These are phyloP conservation scores for Macaca fascicularis DNA, from an alignment of 2,113 vertebrate species.

Conservation along the genomic window T2T-MFA8v1.1 NC_088387.1:71260501-71261000, in stretches of 20 bases:
- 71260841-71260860: not conserved
- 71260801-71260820: not conserved
- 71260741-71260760: not conserved
- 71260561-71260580: not conserved
- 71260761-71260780: not conserved
- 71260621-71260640: not conserved
- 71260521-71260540: not conserved
- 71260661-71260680: not conserved
- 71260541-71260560: not conserved
- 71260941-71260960: not conserved
- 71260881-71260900: not conserved
- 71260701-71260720: not conserved
- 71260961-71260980: not conserved
- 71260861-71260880: not conserved
- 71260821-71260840: not conserved
- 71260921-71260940: not conserved
- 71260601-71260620: not conserved
- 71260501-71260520: constrained; percentile 7
- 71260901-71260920: not conserved
- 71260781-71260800: not conserved
- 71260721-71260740: not conserved
- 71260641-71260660: not conserved
- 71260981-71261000: not conserved
- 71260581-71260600: not conserved
- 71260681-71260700: not conserved